Evolutionary conservation across 2,888 invertebrate genomes (phyloP).

Genomic region (Saturnia japonica): DNA sequence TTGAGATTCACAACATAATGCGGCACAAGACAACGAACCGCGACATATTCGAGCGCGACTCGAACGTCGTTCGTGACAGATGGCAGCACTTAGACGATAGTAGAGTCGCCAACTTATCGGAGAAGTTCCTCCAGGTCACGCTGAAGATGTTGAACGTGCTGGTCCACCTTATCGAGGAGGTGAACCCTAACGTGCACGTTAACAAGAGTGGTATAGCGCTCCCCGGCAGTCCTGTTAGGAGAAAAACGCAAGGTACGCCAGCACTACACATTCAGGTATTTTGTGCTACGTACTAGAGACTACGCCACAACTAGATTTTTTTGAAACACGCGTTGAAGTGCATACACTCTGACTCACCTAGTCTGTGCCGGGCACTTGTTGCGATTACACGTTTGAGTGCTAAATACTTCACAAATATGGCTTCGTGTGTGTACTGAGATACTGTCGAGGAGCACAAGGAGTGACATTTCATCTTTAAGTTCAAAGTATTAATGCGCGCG

Average conservation of each 20-base stretch:
- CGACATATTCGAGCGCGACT: constrained; percentile 70
- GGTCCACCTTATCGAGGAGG: constrained; percentile 88
- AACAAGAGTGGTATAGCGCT: constrained; percentile 76
- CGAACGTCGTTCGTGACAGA: constrained; percentile 53
- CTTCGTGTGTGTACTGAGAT: too few relatives aligned
- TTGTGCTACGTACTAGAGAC: too few relatives aligned
- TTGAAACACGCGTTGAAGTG: too few relatives aligned
- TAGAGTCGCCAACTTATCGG: constrained; percentile 78
- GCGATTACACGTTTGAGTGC: too few relatives aligned
- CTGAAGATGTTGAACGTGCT: constrained; percentile 88
- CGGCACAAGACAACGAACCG: constrained; percentile 58
- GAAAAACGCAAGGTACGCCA: constrained; percentile 70
- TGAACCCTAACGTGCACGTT: constrained; percentile 77
- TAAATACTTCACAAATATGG: too few relatives aligned
- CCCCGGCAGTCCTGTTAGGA: constrained; percentile 81
- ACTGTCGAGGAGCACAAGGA: too few relatives aligned
- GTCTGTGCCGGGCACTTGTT: too few relatives aligned
- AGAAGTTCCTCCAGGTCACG: constrained; percentile 85
- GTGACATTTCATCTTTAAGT: too few relatives aligned
- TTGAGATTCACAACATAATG: constrained; percentile 74
- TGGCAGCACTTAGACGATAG: constrained; percentile 70
- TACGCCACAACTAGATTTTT: too few relatives aligned
- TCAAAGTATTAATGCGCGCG: too few relatives aligned
- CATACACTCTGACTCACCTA: too few relatives aligned
- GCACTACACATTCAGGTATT: too few relatives aligned